phyloP scores from a whole-genome alignment of 2,888 invertebrate genomes.

The Sialis fuliginosa region DNA sequence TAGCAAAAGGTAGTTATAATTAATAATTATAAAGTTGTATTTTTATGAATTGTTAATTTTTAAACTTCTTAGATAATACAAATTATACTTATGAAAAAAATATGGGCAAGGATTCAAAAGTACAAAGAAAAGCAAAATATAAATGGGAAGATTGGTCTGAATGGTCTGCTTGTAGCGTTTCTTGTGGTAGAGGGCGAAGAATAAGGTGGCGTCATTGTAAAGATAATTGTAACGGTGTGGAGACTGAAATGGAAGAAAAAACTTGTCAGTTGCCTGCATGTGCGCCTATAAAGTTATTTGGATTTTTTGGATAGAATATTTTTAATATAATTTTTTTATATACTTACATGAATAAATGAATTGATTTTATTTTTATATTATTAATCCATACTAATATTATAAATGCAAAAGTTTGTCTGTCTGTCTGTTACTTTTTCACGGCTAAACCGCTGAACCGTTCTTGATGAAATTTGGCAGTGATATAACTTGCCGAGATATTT shows the following conservation, averaged over 20 bases:
- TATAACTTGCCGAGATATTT: too few species aligned
- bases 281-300: constrained; percentile 20
- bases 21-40: too few species aligned
- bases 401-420: too few species aligned
- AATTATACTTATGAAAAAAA: too few species aligned
- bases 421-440: too few species aligned
- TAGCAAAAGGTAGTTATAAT: too few species aligned
- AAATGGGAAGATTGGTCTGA: constrained; percentile 33
- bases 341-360: background rate
- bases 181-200: constrained; percentile 40
- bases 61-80: too few species aligned
- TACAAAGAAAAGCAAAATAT: constrained; percentile 3
- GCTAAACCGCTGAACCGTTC: too few species aligned
- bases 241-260: constrained; percentile 33
- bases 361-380: too few species aligned
- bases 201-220: constrained; percentile 35
- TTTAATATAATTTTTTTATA: background rate
- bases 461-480: too few species aligned
- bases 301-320: constrained; percentile 13
- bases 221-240: constrained; percentile 22
- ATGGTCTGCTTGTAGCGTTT: constrained; percentile 45
- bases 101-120: background rate
- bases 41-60: too few species aligned
- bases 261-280: constrained; percentile 30
- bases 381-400: too few species aligned